Conservation (phyloP, 2,888 invertebrate species). For the Cosmia trapezina region DNA sequence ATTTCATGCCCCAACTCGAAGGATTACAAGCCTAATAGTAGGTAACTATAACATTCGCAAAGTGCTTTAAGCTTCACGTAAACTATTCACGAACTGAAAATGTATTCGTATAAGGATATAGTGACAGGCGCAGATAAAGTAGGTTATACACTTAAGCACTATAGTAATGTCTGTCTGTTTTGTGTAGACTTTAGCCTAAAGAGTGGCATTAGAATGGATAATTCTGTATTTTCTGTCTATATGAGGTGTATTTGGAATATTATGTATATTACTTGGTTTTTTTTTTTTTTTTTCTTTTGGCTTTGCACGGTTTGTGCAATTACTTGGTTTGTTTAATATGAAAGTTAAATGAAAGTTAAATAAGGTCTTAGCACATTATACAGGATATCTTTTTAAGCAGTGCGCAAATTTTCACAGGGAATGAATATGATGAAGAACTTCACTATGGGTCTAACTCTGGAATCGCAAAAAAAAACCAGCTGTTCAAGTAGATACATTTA, state of each 20-base stretch:
- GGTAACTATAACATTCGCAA: constrained; percentile 53
- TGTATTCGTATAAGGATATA: constrained; percentile 51
- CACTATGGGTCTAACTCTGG: too few relatives aligned
- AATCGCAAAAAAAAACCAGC: too few relatives aligned
- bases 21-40: constrained; percentile 48
- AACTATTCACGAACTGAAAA: constrained; percentile 64
- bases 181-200: neutral
- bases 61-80: constrained; percentile 54
- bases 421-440: too few relatives aligned
- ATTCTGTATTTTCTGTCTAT: neutral
- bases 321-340: neutral
- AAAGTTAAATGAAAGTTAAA: neutral
- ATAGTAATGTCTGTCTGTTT: constrained; percentile 3
- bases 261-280: neutral
- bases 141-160: constrained; percentile 42
- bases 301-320: too few relatives aligned
- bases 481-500: too few relatives aligned
- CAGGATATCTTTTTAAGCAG: too few relatives aligned
- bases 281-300: too few relatives aligned
- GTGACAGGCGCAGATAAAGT: constrained; percentile 49
- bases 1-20: constrained; percentile 25
- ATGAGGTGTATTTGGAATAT: neutral
- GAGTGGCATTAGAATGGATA: neutral
- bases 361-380: neutral
- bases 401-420: too few relatives aligned